Base-by-base conservation (phyloP, 2,797 vertebrate genomes). In the Gymnoscopelus braueri region DNA sequence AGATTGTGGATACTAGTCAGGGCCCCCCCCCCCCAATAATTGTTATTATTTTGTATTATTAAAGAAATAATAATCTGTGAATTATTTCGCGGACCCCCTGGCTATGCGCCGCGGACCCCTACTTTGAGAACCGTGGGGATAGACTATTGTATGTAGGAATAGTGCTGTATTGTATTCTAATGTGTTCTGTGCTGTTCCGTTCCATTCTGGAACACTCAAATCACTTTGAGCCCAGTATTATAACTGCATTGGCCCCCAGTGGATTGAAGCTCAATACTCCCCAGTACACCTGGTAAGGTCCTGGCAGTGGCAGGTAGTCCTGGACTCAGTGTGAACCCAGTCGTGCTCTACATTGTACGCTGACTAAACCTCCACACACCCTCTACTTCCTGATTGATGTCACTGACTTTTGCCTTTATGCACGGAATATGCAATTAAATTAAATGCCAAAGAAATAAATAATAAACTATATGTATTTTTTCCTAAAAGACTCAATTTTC, bases 341-440 rank as follows among this genome's bases (percentile, higher is more conserved):
- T 48, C 9, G 39, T 44, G 4, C 35, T 39, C 35, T 39, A 39
- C 39, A 35, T 62, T 53, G 24, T 39, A 60, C 1, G 19, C 66
- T 69, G 67, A 74, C 68, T 52, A 62, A 19, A 3, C 10, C 4
- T 47, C 10, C 32, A 12, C 8, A 2, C 55, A 53, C 44, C 39
- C 69, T 74, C 69, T 60, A 50, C 63, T 63, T 75, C 58, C 65
- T 76, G 60, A 60, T 77, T 86, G 74, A 86, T 82, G 84, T 82
- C 80, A 87, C 79, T 71, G 71, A 74, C 71, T 62, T 71, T 15
- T 63, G 78, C 73, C 67, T 87, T 83, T 76, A 78, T 84, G 71
- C 53, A 60, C 78, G 81, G 87, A 87, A 82, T 67, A 65, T 72
- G 81, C 71, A 5, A 77, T 89, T 73, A 86, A 87, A 78, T 69